Percentiles rank a stretch among this genome's conserved stretches.
Conservation (phyloP, 2,888 invertebrate genomes). For the Coleophora flavipennella region DNA sequence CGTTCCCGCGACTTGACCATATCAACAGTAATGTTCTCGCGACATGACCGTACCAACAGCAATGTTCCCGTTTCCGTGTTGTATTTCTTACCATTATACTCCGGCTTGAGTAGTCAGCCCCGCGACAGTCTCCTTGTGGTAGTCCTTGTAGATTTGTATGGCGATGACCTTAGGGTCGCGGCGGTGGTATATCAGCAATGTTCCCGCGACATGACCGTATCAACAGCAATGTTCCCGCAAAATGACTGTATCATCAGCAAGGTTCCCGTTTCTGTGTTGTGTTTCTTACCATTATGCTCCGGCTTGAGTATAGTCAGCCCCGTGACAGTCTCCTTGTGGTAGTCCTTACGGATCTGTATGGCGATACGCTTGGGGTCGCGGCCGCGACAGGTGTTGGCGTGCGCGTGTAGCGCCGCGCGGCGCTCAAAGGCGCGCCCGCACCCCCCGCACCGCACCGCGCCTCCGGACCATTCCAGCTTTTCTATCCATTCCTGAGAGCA, state of each 20-base stretch:
- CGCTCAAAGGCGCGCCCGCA: constrained; percentile 82
- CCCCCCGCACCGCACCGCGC: constrained; percentile 75
- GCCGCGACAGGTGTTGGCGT: constrained; percentile 76
- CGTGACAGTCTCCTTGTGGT: constrained; percentile 38
- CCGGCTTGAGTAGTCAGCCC: no score
- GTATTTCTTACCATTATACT: no score
- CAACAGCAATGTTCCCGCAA: no score
- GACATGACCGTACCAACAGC: no score
- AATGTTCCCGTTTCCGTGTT: no score
- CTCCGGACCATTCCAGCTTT: constrained; percentile 73
- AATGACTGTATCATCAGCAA: no score
- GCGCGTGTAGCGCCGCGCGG: constrained; percentile 80
- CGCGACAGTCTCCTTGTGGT: constrained; percentile 14
- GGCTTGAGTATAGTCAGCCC: constrained; percentile 20
- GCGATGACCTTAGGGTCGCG: no score
- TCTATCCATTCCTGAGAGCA: constrained; percentile 78
- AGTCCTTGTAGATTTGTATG: constrained; percentile 15
- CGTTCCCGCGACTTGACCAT: no score
- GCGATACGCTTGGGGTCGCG: constrained; percentile 49
- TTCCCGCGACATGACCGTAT: no score
- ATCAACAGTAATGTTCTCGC: no score
- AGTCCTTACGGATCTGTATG: constrained; percentile 62
- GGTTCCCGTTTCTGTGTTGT: no score
- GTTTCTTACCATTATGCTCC: constrained; percentile 21
- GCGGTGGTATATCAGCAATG: no score